Evolutionary conservation across 1,140 invertebrate genomes (phyloP).

Genomic region (Apis dorsata): DNA sequence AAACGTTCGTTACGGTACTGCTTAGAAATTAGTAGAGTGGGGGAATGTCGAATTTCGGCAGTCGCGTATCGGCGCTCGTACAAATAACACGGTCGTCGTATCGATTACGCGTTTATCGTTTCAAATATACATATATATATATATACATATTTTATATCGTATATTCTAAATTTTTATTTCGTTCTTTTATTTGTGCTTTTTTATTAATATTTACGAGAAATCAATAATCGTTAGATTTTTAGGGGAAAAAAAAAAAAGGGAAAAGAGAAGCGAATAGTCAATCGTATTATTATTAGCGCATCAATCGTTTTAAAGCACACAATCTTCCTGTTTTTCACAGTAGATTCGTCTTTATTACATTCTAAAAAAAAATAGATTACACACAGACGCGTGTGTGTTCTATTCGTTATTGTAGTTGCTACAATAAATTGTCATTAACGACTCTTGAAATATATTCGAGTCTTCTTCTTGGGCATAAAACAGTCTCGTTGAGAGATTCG

Average conservation of each 20-base stretch:
- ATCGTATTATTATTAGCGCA: no score
- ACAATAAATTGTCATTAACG: background rate
- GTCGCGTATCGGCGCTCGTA: background rate
- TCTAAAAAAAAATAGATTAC: background rate
- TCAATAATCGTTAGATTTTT: background rate
- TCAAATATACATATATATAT: background rate
- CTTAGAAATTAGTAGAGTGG: no score
- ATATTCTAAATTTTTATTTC: background rate
- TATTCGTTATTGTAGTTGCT: background rate
- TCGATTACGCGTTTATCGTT: background rate
- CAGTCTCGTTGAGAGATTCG: constrained; percentile 6
- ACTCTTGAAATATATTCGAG: background rate
- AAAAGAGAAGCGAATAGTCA: no score
- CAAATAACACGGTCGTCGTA: background rate
- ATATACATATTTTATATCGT: background rate
- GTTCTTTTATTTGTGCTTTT: background rate
- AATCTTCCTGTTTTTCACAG: no score
- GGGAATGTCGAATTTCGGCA: background rate
- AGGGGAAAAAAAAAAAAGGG: background rate
- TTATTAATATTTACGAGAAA: background rate
- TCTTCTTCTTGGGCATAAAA: background rate
- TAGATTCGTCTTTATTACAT: no score
- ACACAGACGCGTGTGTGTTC: background rate
- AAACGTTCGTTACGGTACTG: no score
- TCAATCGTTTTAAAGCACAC: no score